Evolutionary conservation across 64 coral and sea anemone species (phyloP).

Genomic region (Anthopleura sola): DNA sequence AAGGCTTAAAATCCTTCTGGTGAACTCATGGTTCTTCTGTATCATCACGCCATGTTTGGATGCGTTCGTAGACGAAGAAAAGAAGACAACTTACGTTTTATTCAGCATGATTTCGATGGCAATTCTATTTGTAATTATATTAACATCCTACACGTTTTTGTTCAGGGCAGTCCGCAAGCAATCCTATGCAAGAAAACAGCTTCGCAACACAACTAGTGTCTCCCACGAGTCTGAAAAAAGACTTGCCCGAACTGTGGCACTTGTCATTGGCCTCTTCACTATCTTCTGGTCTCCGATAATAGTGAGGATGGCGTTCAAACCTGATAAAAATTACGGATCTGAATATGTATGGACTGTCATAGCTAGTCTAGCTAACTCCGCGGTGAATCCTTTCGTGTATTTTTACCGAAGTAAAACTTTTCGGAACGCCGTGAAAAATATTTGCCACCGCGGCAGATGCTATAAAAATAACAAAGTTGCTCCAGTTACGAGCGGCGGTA

Average conservation of each 20-base stretch:
- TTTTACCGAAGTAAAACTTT: constrained; percentile 57
- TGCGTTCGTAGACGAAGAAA: constrained; percentile 48
- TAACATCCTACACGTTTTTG: constrained; percentile 44
- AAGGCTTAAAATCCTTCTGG: constrained; percentile 40
- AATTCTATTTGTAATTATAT: constrained; percentile 36
- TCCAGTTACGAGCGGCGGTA: background rate
- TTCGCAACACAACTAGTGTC: constrained; percentile 22
- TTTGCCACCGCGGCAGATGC: background rate
- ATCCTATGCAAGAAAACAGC: constrained; percentile 22
- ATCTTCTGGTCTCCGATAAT: constrained; percentile 61
- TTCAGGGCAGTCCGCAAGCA: constrained; percentile 56
- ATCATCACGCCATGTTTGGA: constrained; percentile 43
- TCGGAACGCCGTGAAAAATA: constrained; percentile 50
- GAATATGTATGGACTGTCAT: constrained; percentile 53
- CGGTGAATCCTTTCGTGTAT: constrained; percentile 62
- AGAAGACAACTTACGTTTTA: constrained; percentile 26
- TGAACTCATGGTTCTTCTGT: constrained; percentile 27
- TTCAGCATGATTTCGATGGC: constrained; percentile 36
- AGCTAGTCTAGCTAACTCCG: constrained; percentile 64
- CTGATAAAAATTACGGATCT: constrained; percentile 53
- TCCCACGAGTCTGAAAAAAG: constrained; percentile 43
- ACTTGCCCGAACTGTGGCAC: constrained; percentile 62
- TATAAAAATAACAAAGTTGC: background rate
- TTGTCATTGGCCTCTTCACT: constrained; percentile 69
- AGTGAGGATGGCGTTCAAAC: constrained; percentile 26